Conservation (phyloP, 2,888 invertebrate species). For the Mesorhabditis spiculigera region DNA sequence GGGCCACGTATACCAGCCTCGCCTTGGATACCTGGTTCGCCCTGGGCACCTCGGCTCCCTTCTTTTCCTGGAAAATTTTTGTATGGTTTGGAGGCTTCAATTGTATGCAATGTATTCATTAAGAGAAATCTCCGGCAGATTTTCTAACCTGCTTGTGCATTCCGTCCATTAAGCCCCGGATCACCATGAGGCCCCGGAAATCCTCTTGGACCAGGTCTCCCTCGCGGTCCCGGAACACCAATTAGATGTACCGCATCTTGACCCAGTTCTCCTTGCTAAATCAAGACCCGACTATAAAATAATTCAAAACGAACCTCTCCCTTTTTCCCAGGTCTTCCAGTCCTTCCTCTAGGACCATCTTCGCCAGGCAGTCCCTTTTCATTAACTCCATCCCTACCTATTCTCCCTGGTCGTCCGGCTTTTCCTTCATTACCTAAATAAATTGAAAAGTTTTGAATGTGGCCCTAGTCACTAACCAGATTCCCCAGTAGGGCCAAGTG, state of each 20-base stretch:
- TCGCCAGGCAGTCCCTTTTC: constrained; percentile 27
- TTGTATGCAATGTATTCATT: too few species aligned
- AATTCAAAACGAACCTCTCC: not conserved
- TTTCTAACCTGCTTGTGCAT: constrained; percentile 24
- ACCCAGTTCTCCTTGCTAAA: constrained; percentile 29
- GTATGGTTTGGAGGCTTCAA: too few species aligned
- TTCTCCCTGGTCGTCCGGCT: constrained; percentile 28
- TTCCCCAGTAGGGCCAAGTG: constrained; percentile 28
- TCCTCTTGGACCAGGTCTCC: constrained; percentile 26
- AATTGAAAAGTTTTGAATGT: not conserved
- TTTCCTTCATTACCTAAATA: constrained; percentile 14
- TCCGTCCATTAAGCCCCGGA: constrained; percentile 33
- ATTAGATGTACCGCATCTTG: constrained; percentile 32
- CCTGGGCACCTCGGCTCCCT: constrained; percentile 29
- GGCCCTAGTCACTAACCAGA: constrained; percentile 12
- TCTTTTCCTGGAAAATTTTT: constrained; percentile 16
- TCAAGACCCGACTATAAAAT: constrained; percentile 3
- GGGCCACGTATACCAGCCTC: constrained; percentile 31
- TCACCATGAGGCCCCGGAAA: constrained; percentile 30
- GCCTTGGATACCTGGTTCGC: constrained; percentile 30
- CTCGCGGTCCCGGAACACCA: constrained; percentile 27
- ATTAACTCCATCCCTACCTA: constrained; percentile 28
- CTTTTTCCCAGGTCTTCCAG: constrained; percentile 18
- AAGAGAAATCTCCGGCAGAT: not conserved
- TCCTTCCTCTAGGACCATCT: constrained; percentile 26